These are phyloP conservation scores for Phaethornis superciliosus DNA, from an alignment of 2,113 vertebrate species.

Conservation along the genomic window DNA sequence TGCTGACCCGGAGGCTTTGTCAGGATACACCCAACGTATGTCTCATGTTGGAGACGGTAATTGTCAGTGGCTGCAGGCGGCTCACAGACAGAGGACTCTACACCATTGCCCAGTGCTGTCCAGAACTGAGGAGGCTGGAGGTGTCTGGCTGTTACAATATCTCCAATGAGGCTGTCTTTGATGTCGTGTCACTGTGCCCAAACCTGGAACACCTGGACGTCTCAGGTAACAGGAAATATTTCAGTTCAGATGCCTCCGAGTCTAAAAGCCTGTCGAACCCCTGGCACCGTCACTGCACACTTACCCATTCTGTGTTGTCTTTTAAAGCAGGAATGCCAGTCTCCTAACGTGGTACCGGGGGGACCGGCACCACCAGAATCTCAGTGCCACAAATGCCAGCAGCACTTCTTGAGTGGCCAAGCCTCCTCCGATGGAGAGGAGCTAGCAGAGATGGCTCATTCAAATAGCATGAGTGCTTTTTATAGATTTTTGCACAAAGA, in stretches of 20 bases:
- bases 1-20: slow-evolving; percentile 93
- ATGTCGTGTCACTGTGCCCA: slow-evolving; percentile 94
- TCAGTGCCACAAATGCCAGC: neutral
- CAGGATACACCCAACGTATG: slow-evolving; percentile 98
- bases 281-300: accelerated
- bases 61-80: slow-evolving; percentile 90
- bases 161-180: slow-evolving; percentile 94
- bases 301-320: neutral
- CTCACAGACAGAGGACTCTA: slow-evolving; percentile 96
- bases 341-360: neutral
- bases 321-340: neutral
- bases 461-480: neutral
- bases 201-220: slow-evolving; percentile 96
- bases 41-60: slow-evolving; percentile 93
- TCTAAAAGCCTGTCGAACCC: neutral
- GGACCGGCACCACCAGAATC: neutral
- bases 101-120: slow-evolving; percentile 93
- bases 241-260: neutral
- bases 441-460: neutral
- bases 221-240: slow-evolving; percentile 83
- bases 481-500: neutral
- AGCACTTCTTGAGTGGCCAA: neutral
- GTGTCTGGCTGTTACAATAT: slow-evolving; percentile 94
- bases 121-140: slow-evolving; percentile 91
- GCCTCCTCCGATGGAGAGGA: neutral